Percentiles rank a stretch among this genome's conserved stretches.
Conservation (phyloP, 2,797 vertebrate genomes). For the Miichthys miiuy region DNA sequence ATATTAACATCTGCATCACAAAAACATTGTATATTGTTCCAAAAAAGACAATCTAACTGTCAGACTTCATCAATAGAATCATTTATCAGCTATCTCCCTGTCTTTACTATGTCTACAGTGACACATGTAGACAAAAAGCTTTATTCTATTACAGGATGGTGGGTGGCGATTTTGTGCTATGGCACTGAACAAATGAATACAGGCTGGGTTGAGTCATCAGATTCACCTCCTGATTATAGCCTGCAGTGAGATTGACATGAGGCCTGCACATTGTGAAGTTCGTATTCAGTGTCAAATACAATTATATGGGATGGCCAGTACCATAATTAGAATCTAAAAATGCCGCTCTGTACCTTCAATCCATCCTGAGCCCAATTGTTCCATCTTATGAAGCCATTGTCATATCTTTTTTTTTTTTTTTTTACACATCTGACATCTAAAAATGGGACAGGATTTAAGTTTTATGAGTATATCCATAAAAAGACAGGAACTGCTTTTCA, state of each 20-base stretch:
- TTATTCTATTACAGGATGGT: constrained; percentile 67
- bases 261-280: constrained; percentile 73
- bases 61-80: constrained; percentile 62
- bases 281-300: constrained; percentile 69
- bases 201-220: constrained; percentile 73
- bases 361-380: constrained; percentile 27
- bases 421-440: constrained; percentile 9
- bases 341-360: constrained; percentile 24
- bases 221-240: constrained; percentile 80
- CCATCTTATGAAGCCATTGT: constrained; percentile 4
- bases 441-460: constrained; percentile 13
- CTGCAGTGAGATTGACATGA: constrained; percentile 71
- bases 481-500: constrained; percentile 26
- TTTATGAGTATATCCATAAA: constrained; percentile 3
- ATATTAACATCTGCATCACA: constrained; percentile 57
- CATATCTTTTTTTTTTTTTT: neutral
- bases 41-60: constrained; percentile 56
- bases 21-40: constrained; percentile 48
- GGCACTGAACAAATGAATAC: constrained; percentile 71
- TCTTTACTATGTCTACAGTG: constrained; percentile 70
- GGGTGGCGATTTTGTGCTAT: constrained; percentile 68
- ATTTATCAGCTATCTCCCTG: constrained; percentile 55
- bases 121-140: constrained; percentile 72
- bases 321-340: constrained; percentile 64
- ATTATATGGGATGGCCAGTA: constrained; percentile 57